A percentile compares a stretch with the other conserved stretches of the same genome.
Evolutionary conservation across 2,113 vertebrate genomes (phyloP).

Genomic region (Engystomops pustulosus): DNA sequence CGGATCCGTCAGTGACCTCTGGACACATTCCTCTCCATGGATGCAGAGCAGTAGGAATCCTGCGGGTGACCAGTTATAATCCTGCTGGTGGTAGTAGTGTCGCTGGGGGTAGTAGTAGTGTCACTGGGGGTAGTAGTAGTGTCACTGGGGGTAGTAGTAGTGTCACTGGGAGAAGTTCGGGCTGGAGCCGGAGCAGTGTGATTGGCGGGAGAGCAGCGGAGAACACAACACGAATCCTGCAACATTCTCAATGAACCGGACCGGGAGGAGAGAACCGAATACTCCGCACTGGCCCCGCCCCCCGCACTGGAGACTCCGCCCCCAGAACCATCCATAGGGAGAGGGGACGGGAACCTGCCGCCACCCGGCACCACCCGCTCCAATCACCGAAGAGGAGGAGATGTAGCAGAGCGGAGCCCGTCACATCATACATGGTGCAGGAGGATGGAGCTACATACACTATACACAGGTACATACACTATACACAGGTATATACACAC

Average conservation of each 20-base stretch:
- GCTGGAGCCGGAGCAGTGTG: neutral
- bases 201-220: conserved; percentile 5
- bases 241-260: conserved; percentile 41
- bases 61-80: neutral
- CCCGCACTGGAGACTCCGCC: neutral
- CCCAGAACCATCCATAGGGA: conserved; percentile 30
- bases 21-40: neutral
- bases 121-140: no score
- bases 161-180: conserved; percentile 5
- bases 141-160: no score
- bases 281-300: conserved; percentile 13
- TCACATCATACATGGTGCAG: no score
- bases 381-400: neutral
- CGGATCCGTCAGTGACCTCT: no score
- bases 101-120: no score
- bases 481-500: no score
- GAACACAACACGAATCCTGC: neutral
- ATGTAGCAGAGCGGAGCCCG: neutral
- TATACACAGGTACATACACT: no score
- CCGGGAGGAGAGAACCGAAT: neutral
- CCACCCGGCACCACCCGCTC: neutral
- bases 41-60: neutral
- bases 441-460: no score
- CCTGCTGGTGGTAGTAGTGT: neutral
- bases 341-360: conserved; percentile 39